Evolutionary conservation across 2,888 invertebrate species (phyloP), one percentile per base, ranked within the genome.

Genomic region (Halocaridina rubra): DNA sequence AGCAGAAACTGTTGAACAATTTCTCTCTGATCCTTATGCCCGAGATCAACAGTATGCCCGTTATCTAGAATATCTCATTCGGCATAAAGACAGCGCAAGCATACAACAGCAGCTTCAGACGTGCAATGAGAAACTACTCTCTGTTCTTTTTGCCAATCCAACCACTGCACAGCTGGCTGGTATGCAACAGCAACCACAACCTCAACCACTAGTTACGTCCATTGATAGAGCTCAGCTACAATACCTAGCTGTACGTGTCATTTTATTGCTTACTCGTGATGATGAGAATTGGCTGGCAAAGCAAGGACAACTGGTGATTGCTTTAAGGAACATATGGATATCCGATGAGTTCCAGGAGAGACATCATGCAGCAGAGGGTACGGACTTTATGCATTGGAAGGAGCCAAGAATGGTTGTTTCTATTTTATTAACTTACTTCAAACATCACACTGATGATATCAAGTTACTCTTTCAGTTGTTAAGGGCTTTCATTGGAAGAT

Each of bases 401-500:
- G 97, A 97, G 89, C 97, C 97, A 0, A 96, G 96, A 90, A 92
- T 98, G 85, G 93, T 98, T 32, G 96, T 97, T 33, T 97, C 98
- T 91, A 96, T 97, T 89, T 92, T 99, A 30, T 92, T 99, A 19
- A 95, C 96, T 89, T 98, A 96, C 91, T 98, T 97, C 91, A 95
- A 97, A 85, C 95, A 96, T 89, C 96, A 98, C 90, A 95, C 96
- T 0, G 95, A 95, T 88, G 96, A 97, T 89, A 96, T 98, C 77
- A 97, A 97, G 90, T 92, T 99, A 76, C 92, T 99, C 80, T 99
- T 98, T 91, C 97, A 98, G 91, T 92, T 99, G 80, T 97, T 98
- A 85, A 92, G 96, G 88, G 98, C 97, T 0, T 94, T 97, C 79
- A 85, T 85, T 89, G 94, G 95, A 89, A 93, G 97, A 81, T 98